A percentile compares a stretch with the other conserved stretches of the same genome.
These are phyloP conservation scores for Spialia ferax DNA, from an alignment of 2,888 invertebrate species.

Conservation along the genomic window DNA sequence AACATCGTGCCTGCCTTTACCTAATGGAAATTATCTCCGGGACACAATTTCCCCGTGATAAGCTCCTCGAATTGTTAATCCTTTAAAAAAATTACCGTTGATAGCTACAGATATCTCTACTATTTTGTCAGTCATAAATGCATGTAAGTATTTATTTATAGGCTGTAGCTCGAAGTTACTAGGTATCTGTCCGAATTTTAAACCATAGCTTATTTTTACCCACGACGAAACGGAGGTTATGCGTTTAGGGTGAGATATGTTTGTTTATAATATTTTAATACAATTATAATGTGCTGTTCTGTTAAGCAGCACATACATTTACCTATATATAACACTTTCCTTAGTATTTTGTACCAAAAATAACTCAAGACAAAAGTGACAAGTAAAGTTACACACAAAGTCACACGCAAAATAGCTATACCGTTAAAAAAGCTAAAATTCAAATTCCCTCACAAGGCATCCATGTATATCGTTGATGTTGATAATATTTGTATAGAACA, in stretches of 20 bases:
- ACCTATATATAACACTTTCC: background rate
- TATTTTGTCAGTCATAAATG: background rate
- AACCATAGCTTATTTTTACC: too few relatives aligned
- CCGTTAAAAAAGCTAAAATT: background rate
- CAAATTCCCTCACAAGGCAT: background rate
- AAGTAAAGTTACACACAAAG: background rate
- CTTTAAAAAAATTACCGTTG: background rate
- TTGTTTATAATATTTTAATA: too few relatives aligned
- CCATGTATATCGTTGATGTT: too few relatives aligned
- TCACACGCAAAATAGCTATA: too few relatives aligned
- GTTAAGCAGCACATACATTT: too few relatives aligned
- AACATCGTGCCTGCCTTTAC: background rate
- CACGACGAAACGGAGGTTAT: background rate
- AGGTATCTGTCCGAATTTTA: too few relatives aligned
- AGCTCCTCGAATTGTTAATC: background rate
- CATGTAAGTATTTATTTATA: too few relatives aligned
- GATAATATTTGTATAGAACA: background rate
- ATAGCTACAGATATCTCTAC: background rate
- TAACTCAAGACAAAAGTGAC: too few relatives aligned
- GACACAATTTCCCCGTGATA: background rate
- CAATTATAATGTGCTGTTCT: background rate
- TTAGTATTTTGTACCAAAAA: too few relatives aligned
- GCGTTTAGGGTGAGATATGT: too few relatives aligned
- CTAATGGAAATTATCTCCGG: constrained; percentile 18
- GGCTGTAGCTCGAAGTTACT: too few relatives aligned